Conservation (phyloP, 2,797 vertebrate species). For the Hydrophis major region DNA sequence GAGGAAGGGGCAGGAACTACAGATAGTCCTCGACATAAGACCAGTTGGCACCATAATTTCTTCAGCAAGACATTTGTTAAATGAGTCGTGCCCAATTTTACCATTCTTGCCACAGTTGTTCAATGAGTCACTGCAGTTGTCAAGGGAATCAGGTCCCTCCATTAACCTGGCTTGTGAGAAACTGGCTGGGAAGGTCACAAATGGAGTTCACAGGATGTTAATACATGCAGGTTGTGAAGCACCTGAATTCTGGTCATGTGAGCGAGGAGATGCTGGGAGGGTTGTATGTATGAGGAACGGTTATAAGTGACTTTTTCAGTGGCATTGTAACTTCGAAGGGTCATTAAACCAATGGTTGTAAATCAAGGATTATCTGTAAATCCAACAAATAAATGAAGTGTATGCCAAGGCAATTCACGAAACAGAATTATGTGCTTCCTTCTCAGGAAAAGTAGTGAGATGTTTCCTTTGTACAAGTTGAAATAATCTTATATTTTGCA, state of each 20-base stretch:
- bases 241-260: neutral
- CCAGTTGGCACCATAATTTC: too few species aligned
- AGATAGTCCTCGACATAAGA: too few species aligned
- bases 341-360: neutral
- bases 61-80: too few species aligned
- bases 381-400: neutral
- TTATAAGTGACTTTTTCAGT: neutral
- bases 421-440: neutral
- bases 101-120: too few species aligned
- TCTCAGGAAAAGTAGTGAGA: neutral
- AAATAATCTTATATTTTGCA: neutral
- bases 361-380: neutral
- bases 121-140: too few species aligned
- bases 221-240: neutral
- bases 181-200: too few species aligned
- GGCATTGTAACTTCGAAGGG: neutral
- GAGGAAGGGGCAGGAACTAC: neutral
- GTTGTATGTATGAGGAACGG: neutral
- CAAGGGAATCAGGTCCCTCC: too few species aligned
- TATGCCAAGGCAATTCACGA: neutral
- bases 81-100: too few species aligned
- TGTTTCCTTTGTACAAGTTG: neutral
- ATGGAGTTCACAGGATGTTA: neutral
- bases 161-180: too few species aligned
- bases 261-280: neutral